Base-by-base conservation (phyloP, 2,113 vertebrate genomes). In the Oncorhynchus keta region DNA sequence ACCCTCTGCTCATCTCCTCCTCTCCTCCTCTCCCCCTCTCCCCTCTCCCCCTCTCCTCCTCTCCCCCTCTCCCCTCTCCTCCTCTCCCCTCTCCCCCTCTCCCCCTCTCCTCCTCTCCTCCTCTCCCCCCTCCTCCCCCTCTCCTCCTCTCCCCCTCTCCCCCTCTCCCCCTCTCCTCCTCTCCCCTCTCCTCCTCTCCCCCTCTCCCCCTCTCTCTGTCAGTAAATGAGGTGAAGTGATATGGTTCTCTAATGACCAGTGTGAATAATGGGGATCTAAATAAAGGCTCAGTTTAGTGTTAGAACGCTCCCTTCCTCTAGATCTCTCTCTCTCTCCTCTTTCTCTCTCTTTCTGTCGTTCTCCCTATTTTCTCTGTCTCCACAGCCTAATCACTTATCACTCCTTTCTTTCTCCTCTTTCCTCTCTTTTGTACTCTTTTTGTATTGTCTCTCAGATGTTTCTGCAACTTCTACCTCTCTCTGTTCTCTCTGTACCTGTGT, bases 191-290 rank as follows among this genome's bases (percentile, higher is more conserved):
- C 78, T 22, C 72, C 76, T 30, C 75, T 0, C 51, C 68, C 64
- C 70, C 71, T 69, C 76, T 69, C 79, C 55, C 76, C 86, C 55
- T 75, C 86, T 84, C 88, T 91, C 90, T 94, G 93, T 94, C 93
- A 94, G 93, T 94, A 94, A 94, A 94, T 93, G 93, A 93, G 92
- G 88, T 86, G 93, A 94, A 94, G 89, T 88, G 93, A 94, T 94
- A 93, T 73, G 89, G 83, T 90, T 88, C 91, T 91, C 90, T 94
- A 93, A 94, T 94, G 92, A 93, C 93, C 92, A 79, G 79, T 72
- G 87, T 93, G 93, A 94, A 93, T 93, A 92, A 94, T 94, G 85
- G 82, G 82, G 83, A 79, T 91, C 92, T 93, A 94, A 93, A 93
- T 94, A 94, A 93, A 94, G 92, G 89, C 82, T 88, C 81, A 81